phyloP scores from a whole-genome alignment of 1,140 invertebrate genomes.

The Meloidogyne chitwoodi region DNA sequence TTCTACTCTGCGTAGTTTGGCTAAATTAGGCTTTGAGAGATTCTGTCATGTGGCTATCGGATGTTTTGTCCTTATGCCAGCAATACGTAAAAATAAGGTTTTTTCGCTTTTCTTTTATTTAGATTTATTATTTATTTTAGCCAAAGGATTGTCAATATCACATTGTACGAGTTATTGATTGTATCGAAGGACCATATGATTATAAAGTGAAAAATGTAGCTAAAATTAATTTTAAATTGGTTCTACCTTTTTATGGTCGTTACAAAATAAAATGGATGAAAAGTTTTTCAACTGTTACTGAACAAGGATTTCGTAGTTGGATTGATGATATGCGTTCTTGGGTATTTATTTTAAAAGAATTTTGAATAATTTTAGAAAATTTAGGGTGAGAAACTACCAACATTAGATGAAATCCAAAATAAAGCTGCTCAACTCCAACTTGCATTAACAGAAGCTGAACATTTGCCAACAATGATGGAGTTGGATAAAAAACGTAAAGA shows the following conservation, averaged over 20 bases:
- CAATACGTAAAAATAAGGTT: constrained; percentile 14
- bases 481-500: neutral
- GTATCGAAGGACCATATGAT: neutral
- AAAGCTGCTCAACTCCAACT: constrained; percentile 11
- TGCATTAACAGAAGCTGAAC: constrained; percentile 5
- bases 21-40: constrained; percentile 10
- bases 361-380: neutral
- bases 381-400: constrained; percentile 8
- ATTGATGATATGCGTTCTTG: constrained; percentile 8
- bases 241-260: constrained; percentile 3
- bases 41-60: neutral
- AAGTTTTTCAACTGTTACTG: neutral
- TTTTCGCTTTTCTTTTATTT: neutral
- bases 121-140: neutral
- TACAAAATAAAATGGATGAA: constrained; percentile 14
- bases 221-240: constrained; percentile 3
- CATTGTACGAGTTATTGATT: constrained; percentile 7
- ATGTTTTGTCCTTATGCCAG: constrained; percentile 16
- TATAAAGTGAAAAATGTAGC: neutral
- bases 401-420: constrained; percentile 1
- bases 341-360: neutral
- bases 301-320: constrained; percentile 13
- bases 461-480: neutral
- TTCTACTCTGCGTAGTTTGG: constrained; percentile 1
- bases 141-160: constrained; percentile 14